Conservation (phyloP, 1,140 invertebrate genomes). For the Apis florea region DNA sequence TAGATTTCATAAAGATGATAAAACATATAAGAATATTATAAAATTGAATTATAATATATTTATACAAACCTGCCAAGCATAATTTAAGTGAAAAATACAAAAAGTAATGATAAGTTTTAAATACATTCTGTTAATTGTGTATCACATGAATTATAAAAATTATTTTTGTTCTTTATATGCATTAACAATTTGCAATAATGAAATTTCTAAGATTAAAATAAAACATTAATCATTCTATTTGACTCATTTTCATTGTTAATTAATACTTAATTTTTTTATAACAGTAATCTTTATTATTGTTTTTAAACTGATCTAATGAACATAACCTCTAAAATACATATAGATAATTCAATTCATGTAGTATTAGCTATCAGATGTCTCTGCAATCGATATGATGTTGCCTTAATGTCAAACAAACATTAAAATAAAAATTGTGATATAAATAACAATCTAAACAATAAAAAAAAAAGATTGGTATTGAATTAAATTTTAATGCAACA, state of each 20-base stretch:
- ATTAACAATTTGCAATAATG: not conserved
- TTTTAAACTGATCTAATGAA: slow-evolving; percentile 16
- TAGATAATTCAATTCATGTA: not conserved
- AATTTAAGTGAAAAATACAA: not conserved
- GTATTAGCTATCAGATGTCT: not conserved
- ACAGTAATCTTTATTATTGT: not conserved
- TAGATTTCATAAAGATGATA: not conserved
- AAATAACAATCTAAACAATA: too few relatives aligned
- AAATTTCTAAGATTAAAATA: not conserved
- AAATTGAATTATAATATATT: not conserved
- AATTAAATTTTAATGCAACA: too few relatives aligned
- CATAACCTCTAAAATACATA: slow-evolving; percentile 1
- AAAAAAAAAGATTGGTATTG: too few relatives aligned
- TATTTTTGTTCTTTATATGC: not conserved
- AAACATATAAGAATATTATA: not conserved
- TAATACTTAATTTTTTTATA: not conserved
- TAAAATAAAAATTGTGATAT: not conserved
- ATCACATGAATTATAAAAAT: slow-evolving; percentile 5
- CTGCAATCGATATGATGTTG: not conserved
- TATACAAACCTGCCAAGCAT: slow-evolving; percentile 39
- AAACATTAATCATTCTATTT: not conserved
- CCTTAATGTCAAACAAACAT: not conserved
- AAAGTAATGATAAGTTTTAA: slow-evolving; percentile 25
- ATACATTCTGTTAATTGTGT: slow-evolving; percentile 30
- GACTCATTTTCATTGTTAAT: not conserved